Conservation (phyloP, 92 coral and sea anemone species). For the Zoanthus gigantus region DNA sequence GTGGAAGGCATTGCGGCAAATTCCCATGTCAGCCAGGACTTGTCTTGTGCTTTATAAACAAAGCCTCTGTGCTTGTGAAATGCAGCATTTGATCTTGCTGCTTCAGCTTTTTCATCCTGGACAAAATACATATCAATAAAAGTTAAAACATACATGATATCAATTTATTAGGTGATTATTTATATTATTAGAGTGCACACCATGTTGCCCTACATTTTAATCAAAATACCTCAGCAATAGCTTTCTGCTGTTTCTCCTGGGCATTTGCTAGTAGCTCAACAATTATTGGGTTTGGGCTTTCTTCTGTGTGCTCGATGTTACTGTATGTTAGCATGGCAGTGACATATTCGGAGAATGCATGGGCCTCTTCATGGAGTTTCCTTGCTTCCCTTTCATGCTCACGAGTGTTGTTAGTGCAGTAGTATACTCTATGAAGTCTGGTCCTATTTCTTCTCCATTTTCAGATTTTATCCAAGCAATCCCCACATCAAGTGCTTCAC, state of each 20-base stretch:
- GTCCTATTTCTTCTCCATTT: slow-evolving; percentile 6
- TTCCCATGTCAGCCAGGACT: slow-evolving; percentile 23
- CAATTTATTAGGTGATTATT: not conserved
- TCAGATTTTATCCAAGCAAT: slow-evolving; percentile 20
- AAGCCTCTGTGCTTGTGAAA: slow-evolving; percentile 24
- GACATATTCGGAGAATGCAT: not conserved
- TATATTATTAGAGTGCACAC: not conserved
- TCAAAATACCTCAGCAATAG: slow-evolving; percentile 13
- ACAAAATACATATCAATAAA: slow-evolving; percentile 13
- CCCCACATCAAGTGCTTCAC: slow-evolving; percentile 2
- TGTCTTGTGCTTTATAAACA: slow-evolving; percentile 39
- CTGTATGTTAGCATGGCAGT: slow-evolving; percentile 9
- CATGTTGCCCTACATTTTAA: not conserved
- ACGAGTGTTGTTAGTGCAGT: not conserved
- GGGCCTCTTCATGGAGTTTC: slow-evolving; percentile 26
- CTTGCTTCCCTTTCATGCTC: slow-evolving; percentile 7
- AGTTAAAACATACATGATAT: not conserved
- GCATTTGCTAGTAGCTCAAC: not conserved
- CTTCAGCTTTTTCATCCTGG: slow-evolving; percentile 28
- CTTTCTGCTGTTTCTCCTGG: slow-evolving; percentile 17
- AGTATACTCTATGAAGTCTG: slow-evolving; percentile 3
- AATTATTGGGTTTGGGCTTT: slow-evolving; percentile 4
- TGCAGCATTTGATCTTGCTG: slow-evolving; percentile 18
- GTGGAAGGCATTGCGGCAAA: slow-evolving; percentile 35
- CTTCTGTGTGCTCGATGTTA: slow-evolving; percentile 5